Evolutionary conservation across 2,797 vertebrate species (phyloP).

Genomic region (Acanthurus tractus): DNA sequence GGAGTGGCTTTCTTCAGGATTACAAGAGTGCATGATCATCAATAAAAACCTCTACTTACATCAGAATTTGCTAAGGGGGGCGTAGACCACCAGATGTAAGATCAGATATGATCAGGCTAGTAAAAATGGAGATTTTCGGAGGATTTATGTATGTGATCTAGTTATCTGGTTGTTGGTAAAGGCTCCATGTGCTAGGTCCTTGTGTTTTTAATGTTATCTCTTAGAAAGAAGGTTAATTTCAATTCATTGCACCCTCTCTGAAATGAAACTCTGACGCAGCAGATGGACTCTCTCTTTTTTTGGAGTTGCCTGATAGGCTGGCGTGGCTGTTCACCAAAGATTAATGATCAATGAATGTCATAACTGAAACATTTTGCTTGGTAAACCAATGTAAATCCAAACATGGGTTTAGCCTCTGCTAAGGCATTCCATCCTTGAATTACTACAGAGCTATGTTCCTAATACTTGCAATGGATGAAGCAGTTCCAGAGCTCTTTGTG

Average conservation of each 20-base stretch:
- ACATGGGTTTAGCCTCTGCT: not conserved
- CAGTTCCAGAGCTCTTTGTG: conserved; percentile 1
- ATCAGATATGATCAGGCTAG: conserved; percentile 1
- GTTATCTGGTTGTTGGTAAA: not conserved
- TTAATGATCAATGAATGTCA: not conserved
- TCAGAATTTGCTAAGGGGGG: not conserved
- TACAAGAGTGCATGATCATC: conserved; percentile 30
- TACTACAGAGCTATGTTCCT: not conserved
- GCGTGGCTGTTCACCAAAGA: not conserved
- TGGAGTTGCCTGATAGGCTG: no score
- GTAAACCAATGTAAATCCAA: not conserved
- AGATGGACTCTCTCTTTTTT: not conserved
- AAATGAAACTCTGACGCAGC: not conserved
- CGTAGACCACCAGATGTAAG: not conserved
- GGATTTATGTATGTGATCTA: conserved; percentile 1
- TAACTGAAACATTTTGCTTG: not conserved
- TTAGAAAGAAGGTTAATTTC: not conserved
- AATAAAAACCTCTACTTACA: conserved; percentile 12
- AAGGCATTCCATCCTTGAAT: not conserved
- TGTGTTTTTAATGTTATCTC: not conserved
- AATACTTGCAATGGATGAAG: not conserved
- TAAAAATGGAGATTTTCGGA: not conserved
- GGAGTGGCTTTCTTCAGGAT: conserved; percentile 2
- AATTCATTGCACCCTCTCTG: no score
- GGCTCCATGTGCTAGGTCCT: not conserved